Base-by-base conservation (phyloP, 64 coral and sea anemone species). In the Astreopora myriophthalma region DNA sequence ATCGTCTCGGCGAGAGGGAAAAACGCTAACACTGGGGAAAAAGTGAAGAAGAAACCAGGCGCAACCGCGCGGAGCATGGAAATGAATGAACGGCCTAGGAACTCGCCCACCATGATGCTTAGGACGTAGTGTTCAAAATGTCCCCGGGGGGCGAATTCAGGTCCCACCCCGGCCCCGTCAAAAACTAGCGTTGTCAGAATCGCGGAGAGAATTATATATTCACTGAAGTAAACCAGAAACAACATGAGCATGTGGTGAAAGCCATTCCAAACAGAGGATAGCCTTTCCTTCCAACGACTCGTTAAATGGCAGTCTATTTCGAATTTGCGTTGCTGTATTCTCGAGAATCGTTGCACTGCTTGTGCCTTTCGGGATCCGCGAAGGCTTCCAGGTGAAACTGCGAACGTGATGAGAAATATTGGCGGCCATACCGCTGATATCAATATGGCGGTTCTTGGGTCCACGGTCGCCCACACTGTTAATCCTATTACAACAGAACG, bases 71-170 rank as follows among this genome's bases (percentile, higher is more conserved):
- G 78, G 11, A 92, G 69, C 37, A 96, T 85, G 84, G 85, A 92
- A 71, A 96, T 92, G 24, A 89, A 76, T 49, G 90, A 84, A 6
- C 90, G 89, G 32, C 94, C 94, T 13, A 96, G 89, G 90, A 96
- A 96, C 85, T 96, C 89, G 22, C 94, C 94, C 19, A 88, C 73
- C 61, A 89, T 85, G 40, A 79, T 80, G 77, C 94, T 89, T 28
- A 96, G 58, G 35, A 96, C 29, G 61, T 96, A 96, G 55, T 96
- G 90, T 22, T 89, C 88, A 46, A 84, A 96, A 61, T 96, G 67
- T 31, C 78, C 77, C 39, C 94, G 57, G 8, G 90, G 90, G n/a
- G 29, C 52, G 6, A 96, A 88, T 55, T 63, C 85, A 30, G 62
- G 81, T 23, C 90, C 90, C 64, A 44, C 82, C 2, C 87, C 75